Evolutionary conservation across 1,140 invertebrate genomes (phyloP).

Genomic region (Zaprionus ornatus): DNA sequence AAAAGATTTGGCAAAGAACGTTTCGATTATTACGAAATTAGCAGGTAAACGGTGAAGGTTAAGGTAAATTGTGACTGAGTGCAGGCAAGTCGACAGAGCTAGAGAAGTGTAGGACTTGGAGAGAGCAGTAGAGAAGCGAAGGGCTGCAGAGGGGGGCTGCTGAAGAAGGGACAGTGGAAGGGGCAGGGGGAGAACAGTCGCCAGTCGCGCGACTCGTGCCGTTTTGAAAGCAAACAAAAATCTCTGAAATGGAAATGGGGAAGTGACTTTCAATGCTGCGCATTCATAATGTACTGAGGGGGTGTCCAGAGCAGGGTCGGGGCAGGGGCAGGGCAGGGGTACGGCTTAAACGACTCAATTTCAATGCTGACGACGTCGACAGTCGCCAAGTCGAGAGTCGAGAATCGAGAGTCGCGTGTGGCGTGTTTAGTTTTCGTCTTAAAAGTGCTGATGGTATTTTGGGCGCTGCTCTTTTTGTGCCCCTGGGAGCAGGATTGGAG

Average conservation of each 20-base stretch:
- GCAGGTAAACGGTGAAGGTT: neutral
- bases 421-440: slow-evolving; percentile 77
- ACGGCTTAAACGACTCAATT: slow-evolving; percentile 65
- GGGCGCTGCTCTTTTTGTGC: slow-evolving; percentile 57
- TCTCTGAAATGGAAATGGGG: neutral
- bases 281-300: neutral
- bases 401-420: neutral
- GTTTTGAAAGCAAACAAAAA: slow-evolving; percentile 7
- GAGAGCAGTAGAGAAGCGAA: neutral
- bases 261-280: neutral
- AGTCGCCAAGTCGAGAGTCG: slow-evolving; percentile 34
- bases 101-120: neutral
- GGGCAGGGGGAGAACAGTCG: neutral
- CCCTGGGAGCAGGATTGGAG: neutral
- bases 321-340: neutral
- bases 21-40: slow-evolving; percentile 3
- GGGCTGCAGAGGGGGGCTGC: neutral
- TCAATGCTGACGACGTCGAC: slow-evolving; percentile 35
- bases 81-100: neutral
- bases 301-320: neutral
- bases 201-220: neutral
- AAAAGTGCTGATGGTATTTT: slow-evolving; percentile 43
- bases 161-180: neutral
- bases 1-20: neutral
- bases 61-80: neutral